Evolutionary conservation across 2,888 invertebrate species (phyloP), one percentile per base, ranked within the genome.

Genomic region (Geotrupes spiniger): DNA sequence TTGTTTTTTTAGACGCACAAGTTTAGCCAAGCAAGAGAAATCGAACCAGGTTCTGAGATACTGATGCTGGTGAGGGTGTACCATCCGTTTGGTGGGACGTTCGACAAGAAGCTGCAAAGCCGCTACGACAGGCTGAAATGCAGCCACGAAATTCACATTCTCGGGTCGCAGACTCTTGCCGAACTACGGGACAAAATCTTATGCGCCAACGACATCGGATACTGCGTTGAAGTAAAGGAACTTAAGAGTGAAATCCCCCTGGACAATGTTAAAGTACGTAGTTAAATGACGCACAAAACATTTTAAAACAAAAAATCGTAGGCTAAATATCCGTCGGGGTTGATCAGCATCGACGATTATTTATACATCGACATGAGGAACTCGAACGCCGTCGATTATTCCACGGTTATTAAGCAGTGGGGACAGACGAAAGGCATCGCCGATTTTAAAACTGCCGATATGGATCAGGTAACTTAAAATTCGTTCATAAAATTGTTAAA

Each of bases 341-440:
- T 85, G 68, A 83, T 92, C 58, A 91, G 85, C 64, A 87, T 93
- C 44, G 83, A 88, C 54, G 80, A 83, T 53, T 82, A 81, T 1
- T 90, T 92, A 69, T 92, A 90, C 68, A 85, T 87, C 65, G 91
- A 93, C 65, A 76, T 74, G 57, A 75, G 88, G 1, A 67, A 78
- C 58, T 63, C 76, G 2, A 64, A 71, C 0, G 78, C 82, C 50
- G 70, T 76, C 27, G 87, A 91, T 64, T 87, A 87, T 62, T 86
- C 88, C 46, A 65, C 75, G 64, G 72, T 76, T 0, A 80, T 88
- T 29, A 72, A 77, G 4, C 64, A 79, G n/a, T 89, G 88, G 87
- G 79, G 78, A 5, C 55, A 69, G n/a, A 64, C 66, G 1, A 66
- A 65, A 63, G 69, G 54, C 58, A 72, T 54, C 29, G 77, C 77